Evolutionary conservation across 2,888 invertebrate species (phyloP).

Genomic region (Acronicta aceris): DNA sequence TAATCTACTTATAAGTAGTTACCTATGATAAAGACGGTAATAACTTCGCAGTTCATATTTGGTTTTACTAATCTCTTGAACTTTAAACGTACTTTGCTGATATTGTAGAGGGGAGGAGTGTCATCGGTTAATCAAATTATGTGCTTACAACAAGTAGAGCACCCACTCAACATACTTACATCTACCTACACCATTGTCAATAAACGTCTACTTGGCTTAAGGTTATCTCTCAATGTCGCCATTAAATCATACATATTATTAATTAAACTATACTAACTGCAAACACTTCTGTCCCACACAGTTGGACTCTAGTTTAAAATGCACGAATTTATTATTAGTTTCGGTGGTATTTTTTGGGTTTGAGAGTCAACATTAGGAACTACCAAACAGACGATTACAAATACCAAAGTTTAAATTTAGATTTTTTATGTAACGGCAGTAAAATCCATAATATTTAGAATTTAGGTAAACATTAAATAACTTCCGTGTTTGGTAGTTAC

Average conservation of each 20-base stretch:
- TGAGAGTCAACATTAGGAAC: slow-evolving; percentile 22
- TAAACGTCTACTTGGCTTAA: slow-evolving; percentile 41
- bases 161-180: slow-evolving; percentile 38
- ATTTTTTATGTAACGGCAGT: slow-evolving; percentile 21
- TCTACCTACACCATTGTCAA: slow-evolving; percentile 50
- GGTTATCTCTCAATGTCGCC: slow-evolving; percentile 56
- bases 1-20: slow-evolving; percentile 5
- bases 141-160: slow-evolving; percentile 32
- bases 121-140: slow-evolving; percentile 45
- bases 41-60: not conserved
- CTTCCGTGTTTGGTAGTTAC: slow-evolving; percentile 44
- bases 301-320: slow-evolving; percentile 9
- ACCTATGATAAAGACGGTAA: not conserved
- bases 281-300: slow-evolving; percentile 22
- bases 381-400: slow-evolving; percentile 27
- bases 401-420: slow-evolving; percentile 15
- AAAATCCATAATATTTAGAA: slow-evolving; percentile 18
- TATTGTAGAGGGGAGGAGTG: slow-evolving; percentile 15
- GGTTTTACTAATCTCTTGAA: slow-evolving; percentile 14
- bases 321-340: slow-evolving; percentile 28
- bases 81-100: slow-evolving; percentile 19
- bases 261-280: slow-evolving; percentile 30
- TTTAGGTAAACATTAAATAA: slow-evolving; percentile 24
- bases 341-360: slow-evolving; percentile 13
- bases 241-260: slow-evolving; percentile 35